phyloP scores from a whole-genome alignment of 2,888 invertebrate species.

The Aleiodes alternator region DNA sequence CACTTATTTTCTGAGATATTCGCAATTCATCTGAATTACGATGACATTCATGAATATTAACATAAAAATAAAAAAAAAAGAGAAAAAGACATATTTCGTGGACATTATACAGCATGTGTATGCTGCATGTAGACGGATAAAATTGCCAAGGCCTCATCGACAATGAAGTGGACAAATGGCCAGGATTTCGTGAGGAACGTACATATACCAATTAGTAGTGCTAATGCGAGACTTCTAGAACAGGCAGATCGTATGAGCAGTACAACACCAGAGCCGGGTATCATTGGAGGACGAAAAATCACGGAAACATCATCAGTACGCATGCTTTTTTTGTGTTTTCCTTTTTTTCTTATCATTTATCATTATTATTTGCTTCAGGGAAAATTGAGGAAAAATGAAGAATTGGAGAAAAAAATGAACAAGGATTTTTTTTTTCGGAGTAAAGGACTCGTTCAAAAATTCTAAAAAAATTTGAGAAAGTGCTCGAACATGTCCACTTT shows the following conservation, averaged over 20 bases:
- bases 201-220: constrained; percentile 69
- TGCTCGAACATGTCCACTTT: too few relatives aligned
- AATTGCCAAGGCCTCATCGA: constrained; percentile 62
- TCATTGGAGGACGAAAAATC: constrained; percentile 67
- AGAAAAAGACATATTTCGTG: constrained; percentile 44
- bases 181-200: constrained; percentile 71
- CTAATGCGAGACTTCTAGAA: constrained; percentile 70
- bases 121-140: constrained; percentile 74
- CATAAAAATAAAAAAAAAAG: constrained; percentile 36
- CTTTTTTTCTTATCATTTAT: background rate
- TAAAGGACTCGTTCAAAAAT: too few relatives aligned
- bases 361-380: constrained; percentile 3
- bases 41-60: background rate
- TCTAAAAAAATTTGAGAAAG: too few relatives aligned
- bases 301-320: constrained; percentile 71
- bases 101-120: constrained; percentile 70
- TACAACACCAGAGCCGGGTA: constrained; percentile 68
- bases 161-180: constrained; percentile 71
- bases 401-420: background rate
- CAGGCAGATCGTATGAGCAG: constrained; percentile 71
- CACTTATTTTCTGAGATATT: too few relatives aligned
- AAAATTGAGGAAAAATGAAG: too few relatives aligned
- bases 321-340: constrained; percentile 66
- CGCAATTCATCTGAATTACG: background rate
- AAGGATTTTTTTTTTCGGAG: background rate